Conservation (phyloP, 2,113 vertebrate species). For the Sapayoa aenigma region DNA sequence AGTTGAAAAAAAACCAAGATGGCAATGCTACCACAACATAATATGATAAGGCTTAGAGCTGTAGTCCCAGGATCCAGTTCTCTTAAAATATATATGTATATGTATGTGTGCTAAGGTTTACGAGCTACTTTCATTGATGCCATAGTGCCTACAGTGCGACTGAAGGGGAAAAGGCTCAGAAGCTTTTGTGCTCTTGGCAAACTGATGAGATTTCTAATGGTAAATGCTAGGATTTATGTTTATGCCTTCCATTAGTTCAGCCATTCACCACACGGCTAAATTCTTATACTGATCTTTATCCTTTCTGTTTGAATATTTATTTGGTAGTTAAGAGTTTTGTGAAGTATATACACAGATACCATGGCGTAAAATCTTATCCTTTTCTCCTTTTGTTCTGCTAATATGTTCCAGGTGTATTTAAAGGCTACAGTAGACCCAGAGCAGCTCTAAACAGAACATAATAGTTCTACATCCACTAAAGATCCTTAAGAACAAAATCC, state of each 20-base stretch:
- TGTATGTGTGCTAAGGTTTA: not conserved
- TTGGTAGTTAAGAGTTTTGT: not conserved
- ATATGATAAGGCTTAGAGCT: not conserved
- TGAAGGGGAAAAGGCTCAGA: not conserved
- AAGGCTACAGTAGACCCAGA: not conserved
- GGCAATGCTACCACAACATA: not conserved
- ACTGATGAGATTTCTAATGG: not conserved
- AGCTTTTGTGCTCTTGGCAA: not conserved
- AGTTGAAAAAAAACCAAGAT: not conserved
- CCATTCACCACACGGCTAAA: fast-evolving
- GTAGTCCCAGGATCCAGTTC: not conserved
- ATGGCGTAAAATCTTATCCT: not conserved
- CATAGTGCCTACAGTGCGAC: not conserved
- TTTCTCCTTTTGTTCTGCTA: not conserved
- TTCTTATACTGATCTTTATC: not conserved
- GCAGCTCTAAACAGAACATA: not conserved
- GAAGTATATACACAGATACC: not conserved
- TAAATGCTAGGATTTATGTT: not conserved
- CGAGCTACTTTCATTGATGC: not conserved
- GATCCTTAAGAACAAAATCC: not conserved
- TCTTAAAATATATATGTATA: not conserved
- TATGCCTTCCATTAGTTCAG: not conserved
- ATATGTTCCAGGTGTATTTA: not conserved
- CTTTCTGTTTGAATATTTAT: not conserved
- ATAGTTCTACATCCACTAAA: not conserved